Percentiles rank a stretch among this genome's conserved stretches.
These are phyloP conservation scores for Hoplodrina ambigua DNA, from an alignment of 2,888 invertebrate genomes.

Conservation along the genomic window DNA sequence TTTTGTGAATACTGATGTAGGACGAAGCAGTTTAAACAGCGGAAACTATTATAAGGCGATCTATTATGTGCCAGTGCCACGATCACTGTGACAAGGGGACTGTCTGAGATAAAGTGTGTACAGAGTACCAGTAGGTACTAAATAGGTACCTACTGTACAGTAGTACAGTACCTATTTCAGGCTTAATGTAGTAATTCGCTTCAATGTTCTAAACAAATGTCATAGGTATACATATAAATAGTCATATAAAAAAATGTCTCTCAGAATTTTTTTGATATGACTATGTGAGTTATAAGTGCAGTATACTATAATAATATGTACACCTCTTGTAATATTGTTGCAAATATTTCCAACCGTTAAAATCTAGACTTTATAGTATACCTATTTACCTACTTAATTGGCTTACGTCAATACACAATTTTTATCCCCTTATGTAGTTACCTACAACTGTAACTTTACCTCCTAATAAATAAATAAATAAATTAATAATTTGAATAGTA, in stretches of 20 bases:
- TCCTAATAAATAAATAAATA: neutral
- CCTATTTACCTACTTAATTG: neutral
- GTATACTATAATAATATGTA: too few species aligned
- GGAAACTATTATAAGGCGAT: conserved; percentile 42
- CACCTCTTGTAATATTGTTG: too few species aligned
- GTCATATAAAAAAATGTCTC: too few species aligned
- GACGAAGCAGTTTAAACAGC: conserved; percentile 35
- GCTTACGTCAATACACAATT: neutral
- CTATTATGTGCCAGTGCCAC: conserved; percentile 18
- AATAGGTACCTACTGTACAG: too few species aligned
- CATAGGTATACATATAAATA: too few species aligned
- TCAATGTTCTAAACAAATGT: too few species aligned
- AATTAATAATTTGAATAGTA: neutral
- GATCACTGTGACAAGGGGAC: conserved; percentile 19
- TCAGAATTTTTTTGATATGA: too few species aligned
- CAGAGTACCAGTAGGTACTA: too few species aligned
- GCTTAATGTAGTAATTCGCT: neutral
- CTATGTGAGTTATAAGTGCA: too few species aligned
- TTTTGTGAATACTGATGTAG: conserved; percentile 23
- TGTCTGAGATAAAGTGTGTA: conserved; percentile 3
- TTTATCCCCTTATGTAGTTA: neutral
- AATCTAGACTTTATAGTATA: neutral
- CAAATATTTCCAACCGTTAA: neutral
- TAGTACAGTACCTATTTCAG: neutral
- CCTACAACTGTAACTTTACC: neutral